Conservation (phyloP, 1,140 invertebrate species). For the Pomacea maculata region DNA sequence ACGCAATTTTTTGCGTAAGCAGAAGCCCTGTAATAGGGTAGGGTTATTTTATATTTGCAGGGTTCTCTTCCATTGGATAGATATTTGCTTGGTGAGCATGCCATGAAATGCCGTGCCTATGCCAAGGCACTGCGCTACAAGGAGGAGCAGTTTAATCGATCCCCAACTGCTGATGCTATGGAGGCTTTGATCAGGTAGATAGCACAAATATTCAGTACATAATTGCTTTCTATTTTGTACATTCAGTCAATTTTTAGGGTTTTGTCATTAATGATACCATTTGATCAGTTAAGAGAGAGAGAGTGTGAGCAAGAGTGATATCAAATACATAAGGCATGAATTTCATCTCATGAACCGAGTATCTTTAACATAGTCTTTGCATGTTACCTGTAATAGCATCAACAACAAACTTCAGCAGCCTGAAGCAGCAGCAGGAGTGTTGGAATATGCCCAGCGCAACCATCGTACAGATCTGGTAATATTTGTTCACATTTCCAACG, state of each 20-base stretch:
- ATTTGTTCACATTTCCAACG: background rate
- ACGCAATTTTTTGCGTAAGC: too few relatives aligned
- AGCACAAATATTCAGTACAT: too few relatives aligned
- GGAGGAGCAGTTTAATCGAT: constrained; percentile 91
- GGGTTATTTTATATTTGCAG: constrained; percentile 54
- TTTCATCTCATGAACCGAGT: too few relatives aligned
- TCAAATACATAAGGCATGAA: background rate
- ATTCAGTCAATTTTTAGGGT: too few relatives aligned
- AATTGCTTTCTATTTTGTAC: too few relatives aligned
- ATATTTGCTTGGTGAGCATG: constrained; percentile 74
- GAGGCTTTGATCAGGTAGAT: constrained; percentile 84
- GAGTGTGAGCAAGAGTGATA: background rate
- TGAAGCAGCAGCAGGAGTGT: constrained; percentile 92
- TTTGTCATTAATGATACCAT: background rate
- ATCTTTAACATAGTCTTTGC: background rate
- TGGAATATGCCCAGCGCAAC: constrained; percentile 90
- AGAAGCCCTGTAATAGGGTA: too few relatives aligned
- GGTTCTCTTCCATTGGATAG: constrained; percentile 91
- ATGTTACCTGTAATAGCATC: constrained; percentile 71
- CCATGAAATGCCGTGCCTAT: constrained; percentile 78
- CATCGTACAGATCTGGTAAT: constrained; percentile 69
- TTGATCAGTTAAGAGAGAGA: background rate
- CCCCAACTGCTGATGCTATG: constrained; percentile 81
- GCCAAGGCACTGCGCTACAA: constrained; percentile 99
- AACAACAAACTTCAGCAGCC: constrained; percentile 99